Conservation (phyloP, 1,140 invertebrate genomes). For the Drosophila funebris region DNA sequence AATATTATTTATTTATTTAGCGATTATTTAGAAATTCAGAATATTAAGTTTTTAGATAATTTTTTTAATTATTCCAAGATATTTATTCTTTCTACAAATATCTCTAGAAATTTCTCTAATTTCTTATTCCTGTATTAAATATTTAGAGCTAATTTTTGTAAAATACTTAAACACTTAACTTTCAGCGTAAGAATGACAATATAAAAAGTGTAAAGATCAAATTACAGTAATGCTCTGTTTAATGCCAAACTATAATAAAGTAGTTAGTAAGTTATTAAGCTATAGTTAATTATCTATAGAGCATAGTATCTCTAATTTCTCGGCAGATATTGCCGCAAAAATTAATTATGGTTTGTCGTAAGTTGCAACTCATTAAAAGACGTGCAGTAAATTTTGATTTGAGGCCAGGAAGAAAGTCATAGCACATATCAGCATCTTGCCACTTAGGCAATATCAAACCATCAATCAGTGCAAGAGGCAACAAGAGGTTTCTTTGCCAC, state of each 20-base stretch:
- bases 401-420: conserved; percentile 20
- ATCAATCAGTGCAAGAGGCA: conserved; percentile 72
- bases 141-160: no score
- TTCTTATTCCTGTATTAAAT: no score
- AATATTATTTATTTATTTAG: no score
- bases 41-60: no score
- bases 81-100: no score
- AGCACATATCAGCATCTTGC: conserved; percentile 54
- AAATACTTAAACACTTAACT: background rate
- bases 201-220: background rate
- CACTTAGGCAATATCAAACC: conserved; percentile 69
- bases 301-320: background rate
- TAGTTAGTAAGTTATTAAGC: background rate
- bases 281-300: background rate
- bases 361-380: conserved; percentile 35
- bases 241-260: background rate
- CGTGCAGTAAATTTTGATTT: conserved; percentile 9
- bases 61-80: no score
- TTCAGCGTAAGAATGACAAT: background rate
- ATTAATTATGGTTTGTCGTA: conserved; percentile 2
- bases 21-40: no score
- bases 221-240: background rate
- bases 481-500: conserved; percentile 68
- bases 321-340: background rate
- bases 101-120: no score